Evolutionary conservation across 2,113 vertebrate species (phyloP).

Genomic region (Triplophysa tibetana): DNA sequence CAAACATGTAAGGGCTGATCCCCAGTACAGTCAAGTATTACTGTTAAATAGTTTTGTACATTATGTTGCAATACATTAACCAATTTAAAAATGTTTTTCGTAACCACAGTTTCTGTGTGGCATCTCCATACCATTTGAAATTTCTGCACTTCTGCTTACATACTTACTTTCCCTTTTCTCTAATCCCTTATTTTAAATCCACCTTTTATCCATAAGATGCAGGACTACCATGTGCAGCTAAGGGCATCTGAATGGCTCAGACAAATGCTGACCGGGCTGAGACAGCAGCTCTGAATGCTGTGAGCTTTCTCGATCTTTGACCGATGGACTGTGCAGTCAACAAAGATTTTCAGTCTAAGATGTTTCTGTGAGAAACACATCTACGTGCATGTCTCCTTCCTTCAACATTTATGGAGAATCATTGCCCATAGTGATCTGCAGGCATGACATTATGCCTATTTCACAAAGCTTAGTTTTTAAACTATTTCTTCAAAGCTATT

Average conservation of each 20-base stretch:
- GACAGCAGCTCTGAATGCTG: slow-evolving; percentile 56
- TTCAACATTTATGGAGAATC: neutral
- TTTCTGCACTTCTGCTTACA: slow-evolving; percentile 20
- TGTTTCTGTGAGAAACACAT: slow-evolving; percentile 16
- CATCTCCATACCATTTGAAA: neutral
- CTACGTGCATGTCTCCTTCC: slow-evolving; percentile 1
- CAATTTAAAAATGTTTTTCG: too few species aligned
- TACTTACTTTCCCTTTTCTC: neutral
- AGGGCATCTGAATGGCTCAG: slow-evolving; percentile 59
- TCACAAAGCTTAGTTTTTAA: neutral
- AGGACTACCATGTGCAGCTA: slow-evolving; percentile 56
- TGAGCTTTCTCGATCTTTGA: slow-evolving; percentile 62
- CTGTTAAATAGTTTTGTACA: too few species aligned
- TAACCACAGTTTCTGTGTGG: too few species aligned
- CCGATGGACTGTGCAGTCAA: slow-evolving; percentile 66
- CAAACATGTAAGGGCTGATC: too few species aligned
- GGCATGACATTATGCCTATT: neutral
- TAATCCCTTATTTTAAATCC: slow-evolving; percentile 3
- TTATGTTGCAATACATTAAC: too few species aligned
- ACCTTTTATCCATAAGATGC: slow-evolving; percentile 8
- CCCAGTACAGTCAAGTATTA: too few species aligned
- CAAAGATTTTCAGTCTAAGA: slow-evolving; percentile 35
- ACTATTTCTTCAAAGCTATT: neutral
- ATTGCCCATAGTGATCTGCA: neutral
- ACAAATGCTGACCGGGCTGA: slow-evolving; percentile 72